Evolutionary conservation across 92 coral and sea anemone genomes (phyloP).

Genomic region (Metridium senile): DNA sequence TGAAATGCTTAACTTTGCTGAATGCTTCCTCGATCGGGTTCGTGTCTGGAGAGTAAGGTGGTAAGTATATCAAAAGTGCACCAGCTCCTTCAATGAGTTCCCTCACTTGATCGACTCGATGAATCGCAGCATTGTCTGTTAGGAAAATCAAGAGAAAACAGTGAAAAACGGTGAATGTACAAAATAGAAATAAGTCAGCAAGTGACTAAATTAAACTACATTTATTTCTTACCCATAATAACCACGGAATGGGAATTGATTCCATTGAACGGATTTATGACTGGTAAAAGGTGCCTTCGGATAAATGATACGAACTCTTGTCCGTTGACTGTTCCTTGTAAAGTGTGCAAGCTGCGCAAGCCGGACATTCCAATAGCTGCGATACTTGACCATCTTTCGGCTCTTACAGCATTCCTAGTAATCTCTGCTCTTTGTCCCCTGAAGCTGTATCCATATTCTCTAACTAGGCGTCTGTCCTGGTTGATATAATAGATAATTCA

Average conservation of each 20-base stretch:
- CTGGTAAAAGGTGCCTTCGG: neutral
- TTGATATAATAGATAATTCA: neutral
- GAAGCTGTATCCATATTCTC: slow-evolving; percentile 49
- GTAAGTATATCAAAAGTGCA: slow-evolving; percentile 10
- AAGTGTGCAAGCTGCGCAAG: slow-evolving; percentile 21
- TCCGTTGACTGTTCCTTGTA: slow-evolving; percentile 32
- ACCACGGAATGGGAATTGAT: slow-evolving; percentile 23
- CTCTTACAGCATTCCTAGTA: slow-evolving; percentile 24
- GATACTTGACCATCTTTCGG: slow-evolving; percentile 18
- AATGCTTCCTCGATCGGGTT: slow-evolving; percentile 30
- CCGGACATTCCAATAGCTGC: slow-evolving; percentile 43
- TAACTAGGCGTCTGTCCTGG: slow-evolving; percentile 37
- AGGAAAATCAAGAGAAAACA: neutral
- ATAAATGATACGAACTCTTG: slow-evolving; percentile 16
- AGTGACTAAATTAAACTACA: neutral
- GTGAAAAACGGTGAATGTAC: neutral
- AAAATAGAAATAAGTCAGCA: neutral
- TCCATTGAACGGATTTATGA: slow-evolving; percentile 16
- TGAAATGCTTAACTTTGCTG: slow-evolving; percentile 9
- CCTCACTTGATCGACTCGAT: neutral
- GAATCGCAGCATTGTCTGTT: slow-evolving; percentile 15
- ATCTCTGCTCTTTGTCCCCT: slow-evolving; percentile 43
- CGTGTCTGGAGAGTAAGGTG: slow-evolving; percentile 22
- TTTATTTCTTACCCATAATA: slow-evolving; percentile 13
- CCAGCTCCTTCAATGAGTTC: slow-evolving; percentile 14